Evolutionary conservation across 2,113 vertebrate genomes (phyloP).

Genomic region (Heterochromis multidens): DNA sequence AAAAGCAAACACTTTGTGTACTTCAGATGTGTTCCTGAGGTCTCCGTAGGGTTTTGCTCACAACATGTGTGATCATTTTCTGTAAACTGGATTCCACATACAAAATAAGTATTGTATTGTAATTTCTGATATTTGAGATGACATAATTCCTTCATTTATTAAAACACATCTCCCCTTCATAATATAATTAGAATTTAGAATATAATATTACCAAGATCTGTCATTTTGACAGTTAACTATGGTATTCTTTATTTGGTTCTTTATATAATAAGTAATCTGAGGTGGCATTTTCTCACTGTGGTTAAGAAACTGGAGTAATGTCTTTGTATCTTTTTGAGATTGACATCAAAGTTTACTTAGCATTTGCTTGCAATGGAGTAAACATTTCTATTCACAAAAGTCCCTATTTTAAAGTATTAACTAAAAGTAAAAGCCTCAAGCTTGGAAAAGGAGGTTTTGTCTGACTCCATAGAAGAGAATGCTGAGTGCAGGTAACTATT

Average conservation of each 20-base stretch:
- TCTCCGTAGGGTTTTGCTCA: conserved; percentile 47
- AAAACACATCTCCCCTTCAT: not conserved
- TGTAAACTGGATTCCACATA: conserved; percentile 30
- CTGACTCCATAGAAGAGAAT: conserved; percentile 20
- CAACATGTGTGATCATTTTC: conserved; percentile 54
- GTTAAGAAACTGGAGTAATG: not conserved
- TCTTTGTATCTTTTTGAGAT: not conserved
- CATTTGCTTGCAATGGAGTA: not conserved
- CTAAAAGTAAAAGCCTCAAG: not conserved
- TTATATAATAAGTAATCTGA: not conserved
- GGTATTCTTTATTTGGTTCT: not conserved
- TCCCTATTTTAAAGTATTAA: conserved; percentile 45
- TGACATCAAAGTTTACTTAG: not conserved
- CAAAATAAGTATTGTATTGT: not conserved
- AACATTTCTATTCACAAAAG: conserved; percentile 20
- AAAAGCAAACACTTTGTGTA: conserved; percentile 60
- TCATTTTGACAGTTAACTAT: not conserved
- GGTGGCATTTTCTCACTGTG: not conserved
- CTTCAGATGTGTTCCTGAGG: conserved; percentile 47
- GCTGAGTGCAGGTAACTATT: conserved; percentile 58
- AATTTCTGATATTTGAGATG: not conserved
- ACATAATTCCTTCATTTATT: not conserved
- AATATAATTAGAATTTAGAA: not conserved
- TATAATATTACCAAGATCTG: no score
- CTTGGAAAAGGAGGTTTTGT: not conserved